Base-by-base conservation (phyloP, 2,113 vertebrate genomes). In the Ctenomys sociabilis region DNA sequence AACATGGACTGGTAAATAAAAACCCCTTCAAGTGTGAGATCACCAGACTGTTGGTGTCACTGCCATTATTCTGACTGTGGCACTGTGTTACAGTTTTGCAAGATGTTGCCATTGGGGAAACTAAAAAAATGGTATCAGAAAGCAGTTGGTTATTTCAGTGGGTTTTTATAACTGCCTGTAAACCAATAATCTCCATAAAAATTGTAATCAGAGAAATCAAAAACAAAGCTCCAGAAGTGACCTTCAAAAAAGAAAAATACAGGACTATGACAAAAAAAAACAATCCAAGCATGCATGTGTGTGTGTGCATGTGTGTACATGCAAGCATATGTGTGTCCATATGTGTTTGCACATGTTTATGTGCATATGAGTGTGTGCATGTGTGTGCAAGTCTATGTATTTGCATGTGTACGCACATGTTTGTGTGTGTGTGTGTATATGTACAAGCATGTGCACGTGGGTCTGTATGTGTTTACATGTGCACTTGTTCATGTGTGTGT, bases 201-300 rank as follows among this genome's bases (percentile, higher is more conserved):
- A 37, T 72, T 40, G 37, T 72, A 22, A 22, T 72, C 35, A 24
- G 19, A 40, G 28, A 75, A 70, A 70, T 16, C 17, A 64, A 94
- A 94, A 93, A 59, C 22, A 12, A 96, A 80, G 28, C 43, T 89
- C 3, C 16, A 92, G 78, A 91, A 24, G 16, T n/a, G 19, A 49
- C 3, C 9, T 59, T 2, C 87, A 68, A 49, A 57, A 88, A 88
- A 45, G 3, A 63, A 92, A 97, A 88, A 35, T 5, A 57, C 30
- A 93, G 64, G n/a, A 0, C 83, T 0, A 0, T 9, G 24, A 70
- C 1, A 2, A 35, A 43, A 45, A 45, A 28, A 54, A 80, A 40
- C 70, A 87, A 24, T 1, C 21, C 59, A 61, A 24, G 59, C 19
- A 22, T 24, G 59, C 49, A 49, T 61, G 28, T 43, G 17, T 37